Conservation (phyloP, 2,888 invertebrate genomes). For the Erebia epiphron region DNA sequence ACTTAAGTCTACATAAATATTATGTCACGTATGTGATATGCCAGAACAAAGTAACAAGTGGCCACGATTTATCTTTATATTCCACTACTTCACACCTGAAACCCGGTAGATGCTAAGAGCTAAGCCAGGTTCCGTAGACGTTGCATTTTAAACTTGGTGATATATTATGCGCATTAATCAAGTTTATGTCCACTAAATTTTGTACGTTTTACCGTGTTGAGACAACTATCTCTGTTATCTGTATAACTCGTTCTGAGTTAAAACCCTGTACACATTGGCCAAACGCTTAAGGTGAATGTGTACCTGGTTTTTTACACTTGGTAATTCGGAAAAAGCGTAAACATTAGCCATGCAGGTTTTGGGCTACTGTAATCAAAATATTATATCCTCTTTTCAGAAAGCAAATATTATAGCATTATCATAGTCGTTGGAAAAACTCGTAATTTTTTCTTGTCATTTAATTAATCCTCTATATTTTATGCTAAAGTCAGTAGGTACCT, state of each 20-base stretch:
- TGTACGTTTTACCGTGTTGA: background rate
- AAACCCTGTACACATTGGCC: too few species aligned
- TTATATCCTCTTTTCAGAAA: too few species aligned
- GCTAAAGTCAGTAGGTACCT: too few species aligned
- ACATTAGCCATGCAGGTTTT: too few species aligned
- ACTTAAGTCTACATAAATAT: background rate
- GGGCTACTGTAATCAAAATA: too few species aligned
- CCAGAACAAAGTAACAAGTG: conserved; percentile 1
- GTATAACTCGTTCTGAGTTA: background rate
- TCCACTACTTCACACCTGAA: conserved; percentile 13
- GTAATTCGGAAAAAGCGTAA: too few species aligned
- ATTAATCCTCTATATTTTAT: too few species aligned
- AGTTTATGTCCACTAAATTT: background rate
- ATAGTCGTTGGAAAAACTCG: too few species aligned
- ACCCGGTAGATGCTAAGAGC: conserved; percentile 11
- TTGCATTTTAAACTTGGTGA: conserved; percentile 17
- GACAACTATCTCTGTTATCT: background rate
- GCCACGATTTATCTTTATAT: conserved; percentile 16
- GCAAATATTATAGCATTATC: too few species aligned
- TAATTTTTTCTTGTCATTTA: too few species aligned
- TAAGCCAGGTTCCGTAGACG: conserved; percentile 8
- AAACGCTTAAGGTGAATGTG: too few species aligned
- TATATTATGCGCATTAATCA: conserved; percentile 20
- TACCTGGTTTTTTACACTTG: too few species aligned
- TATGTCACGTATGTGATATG: background rate